Percentiles rank a stretch among this genome's conserved stretches.
Evolutionary conservation across 2,797 vertebrate genomes (phyloP).

Genomic region (Gallinago nigripennis): DNA sequence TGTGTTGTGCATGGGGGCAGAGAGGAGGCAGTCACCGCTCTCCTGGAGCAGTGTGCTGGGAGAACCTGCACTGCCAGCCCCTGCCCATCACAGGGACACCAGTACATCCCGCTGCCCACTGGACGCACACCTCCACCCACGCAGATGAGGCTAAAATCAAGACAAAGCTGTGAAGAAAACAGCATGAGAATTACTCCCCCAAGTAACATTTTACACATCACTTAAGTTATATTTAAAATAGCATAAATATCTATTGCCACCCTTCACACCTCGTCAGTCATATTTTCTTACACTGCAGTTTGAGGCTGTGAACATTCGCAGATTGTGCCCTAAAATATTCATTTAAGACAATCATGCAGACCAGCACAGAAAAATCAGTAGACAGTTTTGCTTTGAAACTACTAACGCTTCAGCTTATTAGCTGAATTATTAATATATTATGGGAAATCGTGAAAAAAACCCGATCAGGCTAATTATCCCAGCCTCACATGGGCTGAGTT

Average conservation of each 20-base stretch:
- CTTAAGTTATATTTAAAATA: background rate
- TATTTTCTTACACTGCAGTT: background rate
- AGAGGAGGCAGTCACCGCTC: background rate
- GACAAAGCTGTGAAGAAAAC: background rate
- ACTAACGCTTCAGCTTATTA: background rate
- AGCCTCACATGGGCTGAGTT: background rate
- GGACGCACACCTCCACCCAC: background rate
- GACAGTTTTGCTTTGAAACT: background rate
- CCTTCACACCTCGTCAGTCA: background rate
- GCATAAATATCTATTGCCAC: background rate
- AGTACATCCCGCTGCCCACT: background rate
- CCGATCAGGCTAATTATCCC: background rate
- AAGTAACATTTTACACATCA: background rate
- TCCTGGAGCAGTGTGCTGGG: accelerated
- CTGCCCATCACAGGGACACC: accelerated
- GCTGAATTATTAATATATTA: too few relatives aligned
- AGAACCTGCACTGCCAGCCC: background rate
- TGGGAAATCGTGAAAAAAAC: background rate
- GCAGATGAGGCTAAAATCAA: background rate
- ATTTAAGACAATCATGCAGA: background rate
- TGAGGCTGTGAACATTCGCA: background rate
- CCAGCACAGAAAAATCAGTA: background rate
- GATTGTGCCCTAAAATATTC: background rate
- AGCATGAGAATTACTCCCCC: background rate
- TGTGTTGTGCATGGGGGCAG: accelerated